Evolutionary conservation across 2,888 invertebrate species (phyloP), one percentile per base, ranked within the genome.

Genomic region (Eupelmus urozonus): DNA sequence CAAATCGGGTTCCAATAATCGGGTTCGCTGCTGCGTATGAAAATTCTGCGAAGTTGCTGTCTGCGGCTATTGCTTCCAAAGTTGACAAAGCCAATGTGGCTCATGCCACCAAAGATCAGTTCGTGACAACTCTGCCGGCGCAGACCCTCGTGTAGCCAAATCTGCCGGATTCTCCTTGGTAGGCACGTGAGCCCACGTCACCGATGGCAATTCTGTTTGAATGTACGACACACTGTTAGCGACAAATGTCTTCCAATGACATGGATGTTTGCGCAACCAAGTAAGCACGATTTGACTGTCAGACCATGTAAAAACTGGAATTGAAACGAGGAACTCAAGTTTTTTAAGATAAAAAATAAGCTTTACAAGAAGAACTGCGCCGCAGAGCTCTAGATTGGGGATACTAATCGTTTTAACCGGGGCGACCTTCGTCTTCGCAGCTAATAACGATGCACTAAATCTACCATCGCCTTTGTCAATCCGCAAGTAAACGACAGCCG

Each of bases 231-330:
- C 49, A 2, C 49, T 49, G 16, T 49, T 49, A 16, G 49, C 16
- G 2, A 49, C 16, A 13, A 49, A 49, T 13, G 49, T 49, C 49
- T 49, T 49, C 16, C 49, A 49, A 13, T 49, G 11, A n/a, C 49
- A 49, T 13, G 16, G 49, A 49, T 49, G 49, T 49, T 49, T 49
- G 2, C 49, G 16, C 5, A 49, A 59, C 84, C 82, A 84, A 2
- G 83, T 65, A 60, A 84, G 77, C 16, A 81, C 84, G 16, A 84
- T 79, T 20, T 82, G 78, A 45, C 84, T 84, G 73, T 85, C 85
- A 2, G 85, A 80, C 82, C 78, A 82, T 11, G 59, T 53, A 29
- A 29, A 53, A 20, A 81, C 62, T 20, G 53, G 53, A 2, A 53
- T 13, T 2, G 53, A 20, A 13, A 3, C 11, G 23, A 20, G 23